phyloP scores from a whole-genome alignment of 2,113 vertebrate species.

The Aplodontia rufa region DNA sequence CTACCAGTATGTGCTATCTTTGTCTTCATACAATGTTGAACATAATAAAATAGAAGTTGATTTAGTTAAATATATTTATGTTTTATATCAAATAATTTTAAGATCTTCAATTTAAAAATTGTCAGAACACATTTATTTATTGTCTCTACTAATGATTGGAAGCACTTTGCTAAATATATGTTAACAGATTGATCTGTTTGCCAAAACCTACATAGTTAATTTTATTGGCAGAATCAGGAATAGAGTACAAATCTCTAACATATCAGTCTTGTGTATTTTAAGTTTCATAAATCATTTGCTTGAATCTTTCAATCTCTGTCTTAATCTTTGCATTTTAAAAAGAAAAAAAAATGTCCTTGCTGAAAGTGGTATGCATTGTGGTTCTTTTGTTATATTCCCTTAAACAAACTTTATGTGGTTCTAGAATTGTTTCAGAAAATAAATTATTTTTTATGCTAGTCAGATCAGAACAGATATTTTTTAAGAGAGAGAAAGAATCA shows the following conservation, averaged over 20 bases:
- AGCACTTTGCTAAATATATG: background rate
- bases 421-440: slow-evolving; percentile 17
- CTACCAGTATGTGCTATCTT: background rate
- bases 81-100: background rate
- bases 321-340: slow-evolving; percentile 35
- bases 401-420: background rate
- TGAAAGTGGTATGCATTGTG: background rate
- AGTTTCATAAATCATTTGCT: slow-evolving; percentile 28
- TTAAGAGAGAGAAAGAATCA: no score
- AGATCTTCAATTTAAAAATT: background rate
- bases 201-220: background rate
- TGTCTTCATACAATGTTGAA: background rate
- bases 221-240: background rate
- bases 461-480: no score
- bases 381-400: background rate
- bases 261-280: background rate
- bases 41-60: background rate
- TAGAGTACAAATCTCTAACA: background rate
- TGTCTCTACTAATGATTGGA: background rate
- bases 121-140: slow-evolving; percentile 16
- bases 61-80: background rate
- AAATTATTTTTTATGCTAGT: background rate
- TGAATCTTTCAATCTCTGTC: background rate
- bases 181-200: slow-evolving; percentile 22
- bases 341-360: background rate